Evolutionary conservation across 2,888 invertebrate genomes (phyloP).

Genomic region (Apodemia hepburni): DNA sequence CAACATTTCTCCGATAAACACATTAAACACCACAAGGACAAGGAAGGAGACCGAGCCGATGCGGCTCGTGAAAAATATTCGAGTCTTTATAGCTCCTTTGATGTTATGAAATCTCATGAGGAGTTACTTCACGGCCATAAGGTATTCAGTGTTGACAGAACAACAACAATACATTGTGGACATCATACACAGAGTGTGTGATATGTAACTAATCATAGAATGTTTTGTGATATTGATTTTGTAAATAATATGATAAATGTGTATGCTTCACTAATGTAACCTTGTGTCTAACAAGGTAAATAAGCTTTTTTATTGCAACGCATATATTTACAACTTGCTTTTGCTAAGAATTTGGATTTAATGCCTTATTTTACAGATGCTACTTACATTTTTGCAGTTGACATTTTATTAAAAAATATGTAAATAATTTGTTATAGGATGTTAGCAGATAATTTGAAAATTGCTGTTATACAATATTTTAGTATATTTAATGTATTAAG

Average conservation of each 20-base stretch:
- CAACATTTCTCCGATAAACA: no score
- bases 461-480: no score
- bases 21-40: slow-evolving; percentile 46
- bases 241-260: slow-evolving; percentile 28
- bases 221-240: slow-evolving; percentile 24
- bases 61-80: slow-evolving; percentile 58
- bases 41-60: slow-evolving; percentile 51
- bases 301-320: slow-evolving; percentile 15
- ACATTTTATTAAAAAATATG: slow-evolving; percentile 11
- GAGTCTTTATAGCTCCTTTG: slow-evolving; percentile 68
- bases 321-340: slow-evolving; percentile 19
- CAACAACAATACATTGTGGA: slow-evolving; percentile 28
- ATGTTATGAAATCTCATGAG: slow-evolving; percentile 63
- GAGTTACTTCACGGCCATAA: slow-evolving; percentile 63
- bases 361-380: slow-evolving; percentile 17
- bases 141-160: slow-evolving; percentile 56
- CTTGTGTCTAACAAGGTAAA: slow-evolving; percentile 20
- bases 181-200: slow-evolving; percentile 26
- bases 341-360: slow-evolving; percentile 16
- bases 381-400: slow-evolving; percentile 13
- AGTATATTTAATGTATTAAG: no score
- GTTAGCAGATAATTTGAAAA: no score
- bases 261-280: slow-evolving; percentile 39
- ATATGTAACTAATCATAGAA: slow-evolving; percentile 26
- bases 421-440: no score